These are phyloP conservation scores for Erythrolamprus reginae DNA, from an alignment of 2,113 vertebrate genomes.

Conservation along the genomic window DNA sequence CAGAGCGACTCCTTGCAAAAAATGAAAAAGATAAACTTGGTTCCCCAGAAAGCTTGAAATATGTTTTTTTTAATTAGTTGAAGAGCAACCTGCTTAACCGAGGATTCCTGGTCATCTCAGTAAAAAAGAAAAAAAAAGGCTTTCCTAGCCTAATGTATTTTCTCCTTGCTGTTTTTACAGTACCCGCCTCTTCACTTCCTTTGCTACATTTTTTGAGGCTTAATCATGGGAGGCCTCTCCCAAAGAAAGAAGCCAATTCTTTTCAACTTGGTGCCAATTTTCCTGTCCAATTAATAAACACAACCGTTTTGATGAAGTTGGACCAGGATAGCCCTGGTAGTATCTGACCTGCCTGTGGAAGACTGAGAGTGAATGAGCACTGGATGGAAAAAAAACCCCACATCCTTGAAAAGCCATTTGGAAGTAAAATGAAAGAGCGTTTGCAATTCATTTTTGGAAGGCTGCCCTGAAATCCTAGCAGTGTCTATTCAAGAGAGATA, in stretches of 20 bases:
- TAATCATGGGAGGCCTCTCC: conserved; percentile 3
- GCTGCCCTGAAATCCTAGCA: neutral
- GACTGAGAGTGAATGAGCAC: neutral
- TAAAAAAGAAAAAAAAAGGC: neutral
- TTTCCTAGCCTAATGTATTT: neutral
- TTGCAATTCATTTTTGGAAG: neutral
- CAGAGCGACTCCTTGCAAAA: neutral
- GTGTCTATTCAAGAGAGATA: neutral
- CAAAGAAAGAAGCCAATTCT: neutral
- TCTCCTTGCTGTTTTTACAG: neutral
- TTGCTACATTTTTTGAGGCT: conserved; percentile 10
- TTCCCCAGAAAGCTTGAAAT: neutral
- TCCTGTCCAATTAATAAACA: neutral
- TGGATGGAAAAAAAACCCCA: neutral
- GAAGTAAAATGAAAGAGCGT: neutral
- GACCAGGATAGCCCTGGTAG: neutral
- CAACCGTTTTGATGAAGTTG: neutral
- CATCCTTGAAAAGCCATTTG: neutral
- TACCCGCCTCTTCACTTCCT: conserved; percentile 18
- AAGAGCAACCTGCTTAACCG: neutral
- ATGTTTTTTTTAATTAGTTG: neutral
- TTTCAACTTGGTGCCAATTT: neutral
- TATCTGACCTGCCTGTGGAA: neutral
- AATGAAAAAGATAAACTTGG: neutral
- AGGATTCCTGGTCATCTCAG: neutral